Base-by-base conservation (phyloP, 2,113 vertebrate species). In the Ivindomyrus marchei region DNA sequence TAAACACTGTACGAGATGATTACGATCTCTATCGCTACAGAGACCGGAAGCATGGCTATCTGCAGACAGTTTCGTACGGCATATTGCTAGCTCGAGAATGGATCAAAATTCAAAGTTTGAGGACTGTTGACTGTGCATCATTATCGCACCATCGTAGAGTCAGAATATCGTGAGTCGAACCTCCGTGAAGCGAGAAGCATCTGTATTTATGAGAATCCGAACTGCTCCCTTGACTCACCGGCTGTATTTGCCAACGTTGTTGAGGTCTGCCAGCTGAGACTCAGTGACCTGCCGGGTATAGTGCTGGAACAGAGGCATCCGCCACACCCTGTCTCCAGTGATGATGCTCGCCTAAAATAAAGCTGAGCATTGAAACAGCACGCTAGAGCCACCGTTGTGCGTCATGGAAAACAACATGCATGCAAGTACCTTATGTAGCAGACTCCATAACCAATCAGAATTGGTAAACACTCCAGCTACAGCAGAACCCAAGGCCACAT, bases 271-370 rank as follows among this genome's bases (percentile, higher is more conserved):
- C 90, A 99, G 97, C 46, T 97, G 96, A 91, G 96, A 95, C 42
- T 99, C 98, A 50, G 97, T 96, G 80, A 99, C 94, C 93, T 99
- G 98, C 93, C 92, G 96, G 89, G 97, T 98, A 91, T 99, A 99
- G 93, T 99, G 98, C 58, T 99, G 96, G 93, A 98, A 99, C 90
- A 99, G 96, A 89, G 98, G 98, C 98, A 99, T 99, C 91, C 98
- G 96, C 98, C 98, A 99, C 80, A 99, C 97, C 89, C 98, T 95
- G 94, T 99, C 98, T 56, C 98, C 98, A 0, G 98, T 99, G 91
- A 97, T 93, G 90, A 98, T 87, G 90, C 98, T 98, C 62, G 98
- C 98, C 98, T 99, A 49, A 4, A 90, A 58, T 36, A 93, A 53
- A 93, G 13, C 1, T 1, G 0, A 90, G 21, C 13, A 39, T 31